Percentiles rank a stretch among this genome's conserved stretches.
Evolutionary conservation across 2,797 vertebrate genomes (phyloP).

Genomic region (Varecia variegata): DNA sequence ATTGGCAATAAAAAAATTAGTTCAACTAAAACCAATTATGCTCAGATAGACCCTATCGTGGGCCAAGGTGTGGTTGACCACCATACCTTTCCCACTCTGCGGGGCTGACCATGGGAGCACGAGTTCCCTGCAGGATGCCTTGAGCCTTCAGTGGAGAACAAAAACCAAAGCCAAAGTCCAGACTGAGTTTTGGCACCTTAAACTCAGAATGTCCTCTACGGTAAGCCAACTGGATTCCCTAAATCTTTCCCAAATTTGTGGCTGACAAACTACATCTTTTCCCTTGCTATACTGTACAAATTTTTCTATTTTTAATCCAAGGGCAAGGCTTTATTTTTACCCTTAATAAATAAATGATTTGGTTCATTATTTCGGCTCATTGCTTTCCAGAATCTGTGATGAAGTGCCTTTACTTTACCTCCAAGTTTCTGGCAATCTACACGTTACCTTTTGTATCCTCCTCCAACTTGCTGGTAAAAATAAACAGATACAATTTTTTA

Average conservation of each 20-base stretch:
- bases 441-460: background rate
- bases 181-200: background rate
- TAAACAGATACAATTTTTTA: background rate
- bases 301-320: constrained; percentile 43
- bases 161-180: background rate
- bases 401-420: background rate
- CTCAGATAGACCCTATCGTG: background rate
- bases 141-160: background rate
- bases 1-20: background rate
- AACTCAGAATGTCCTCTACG: background rate
- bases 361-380: background rate
- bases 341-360: background rate
- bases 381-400: background rate
- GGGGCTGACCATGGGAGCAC: fast-evolving
- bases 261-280: constrained; percentile 51
- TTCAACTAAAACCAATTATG: background rate
- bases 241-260: constrained; percentile 33
- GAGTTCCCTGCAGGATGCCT: background rate
- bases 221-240: constrained; percentile 26
- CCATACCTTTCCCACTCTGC: background rate
- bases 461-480: background rate
- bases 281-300: background rate
- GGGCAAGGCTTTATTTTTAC: background rate
- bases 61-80: background rate
- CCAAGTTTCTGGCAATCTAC: background rate